Conservation (phyloP, 2,888 invertebrate genomes). For the Orthonevra nobilis region DNA sequence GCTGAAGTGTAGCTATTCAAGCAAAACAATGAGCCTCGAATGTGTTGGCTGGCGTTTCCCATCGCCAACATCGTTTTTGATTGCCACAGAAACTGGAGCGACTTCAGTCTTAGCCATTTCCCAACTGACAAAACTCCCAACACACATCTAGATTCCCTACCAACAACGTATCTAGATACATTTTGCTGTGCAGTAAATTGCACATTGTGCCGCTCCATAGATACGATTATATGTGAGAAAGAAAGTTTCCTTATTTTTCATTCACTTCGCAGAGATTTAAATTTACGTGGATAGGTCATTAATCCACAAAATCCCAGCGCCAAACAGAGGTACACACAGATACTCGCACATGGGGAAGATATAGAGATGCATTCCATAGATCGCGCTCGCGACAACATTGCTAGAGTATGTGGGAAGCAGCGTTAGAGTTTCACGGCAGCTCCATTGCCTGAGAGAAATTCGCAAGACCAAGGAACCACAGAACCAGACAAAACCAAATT, state of each 20-base stretch:
- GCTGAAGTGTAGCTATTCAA: conserved; percentile 21
- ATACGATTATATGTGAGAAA: conserved; percentile 41
- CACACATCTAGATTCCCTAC: conserved; percentile 4
- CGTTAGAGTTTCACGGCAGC: conserved; percentile 49
- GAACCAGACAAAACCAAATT: conserved; percentile 28
- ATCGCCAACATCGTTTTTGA: conserved; percentile 32
- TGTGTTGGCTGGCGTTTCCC: conserved; percentile 22
- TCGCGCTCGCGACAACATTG: conserved; percentile 11
- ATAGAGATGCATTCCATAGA: conserved; percentile 55
- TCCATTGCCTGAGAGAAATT: conserved; percentile 2
- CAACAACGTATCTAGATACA: not conserved
- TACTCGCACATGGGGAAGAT: conserved; percentile 35
- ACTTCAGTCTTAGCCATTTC: conserved; percentile 1
- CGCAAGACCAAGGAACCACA: not conserved
- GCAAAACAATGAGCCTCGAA: conserved; percentile 20
- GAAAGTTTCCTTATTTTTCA: conserved; percentile 56
- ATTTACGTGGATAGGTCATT: conserved; percentile 69
- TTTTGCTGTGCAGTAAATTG: conserved; percentile 12
- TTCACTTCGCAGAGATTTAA: conserved; percentile 40
- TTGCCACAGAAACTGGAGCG: conserved; percentile 57
- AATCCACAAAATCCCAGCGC: conserved; percentile 60
- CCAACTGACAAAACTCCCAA: not conserved
- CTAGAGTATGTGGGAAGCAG: conserved; percentile 57
- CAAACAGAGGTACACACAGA: conserved; percentile 2
- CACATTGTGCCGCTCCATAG: conserved; percentile 13